Percentiles rank a stretch among this genome's conserved stretches.
These are phyloP conservation scores for Platyura marginata DNA, from an alignment of 1,140 invertebrate species.

Conservation along the genomic window DNA sequence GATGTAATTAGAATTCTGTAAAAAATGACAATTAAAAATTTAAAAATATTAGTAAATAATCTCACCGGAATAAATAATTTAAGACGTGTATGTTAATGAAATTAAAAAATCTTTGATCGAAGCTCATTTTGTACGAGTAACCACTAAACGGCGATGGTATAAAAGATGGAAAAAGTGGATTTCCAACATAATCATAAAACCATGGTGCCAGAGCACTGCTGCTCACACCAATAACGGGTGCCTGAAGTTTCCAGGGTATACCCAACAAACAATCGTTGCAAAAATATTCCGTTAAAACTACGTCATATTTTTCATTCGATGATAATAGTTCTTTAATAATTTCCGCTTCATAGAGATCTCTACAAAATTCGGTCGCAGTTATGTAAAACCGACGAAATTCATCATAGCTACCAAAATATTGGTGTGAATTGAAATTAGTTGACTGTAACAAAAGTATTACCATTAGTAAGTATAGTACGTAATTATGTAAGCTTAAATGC, in stretches of 20 bases:
- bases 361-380: constrained; percentile 9
- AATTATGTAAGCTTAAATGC: too few species aligned
- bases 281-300: constrained; percentile 35
- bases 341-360: constrained; percentile 8
- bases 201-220: constrained; percentile 39
- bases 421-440: too few species aligned
- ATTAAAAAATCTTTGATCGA: constrained; percentile 33
- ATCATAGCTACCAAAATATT: too few species aligned
- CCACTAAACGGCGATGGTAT: constrained; percentile 29
- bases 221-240: constrained; percentile 33
- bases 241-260: constrained; percentile 32
- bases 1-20: constrained; percentile 18
- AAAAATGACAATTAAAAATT: constrained; percentile 21
- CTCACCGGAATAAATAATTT: too few species aligned
- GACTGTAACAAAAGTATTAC: too few species aligned
- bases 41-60: too few species aligned
- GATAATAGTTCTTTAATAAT: constrained; percentile 28
- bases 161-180: constrained; percentile 33
- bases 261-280: constrained; percentile 39
- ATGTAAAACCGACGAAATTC: too few species aligned
- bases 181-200: constrained; percentile 31
- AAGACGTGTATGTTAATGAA: constrained; percentile 19
- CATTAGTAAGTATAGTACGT: too few species aligned
- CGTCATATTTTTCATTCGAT: constrained; percentile 1
- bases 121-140: constrained; percentile 30